Percentiles rank a stretch among this genome's conserved stretches.
phyloP scores from a whole-genome alignment of 23 tunicate species.

The Styela clava region DNA sequence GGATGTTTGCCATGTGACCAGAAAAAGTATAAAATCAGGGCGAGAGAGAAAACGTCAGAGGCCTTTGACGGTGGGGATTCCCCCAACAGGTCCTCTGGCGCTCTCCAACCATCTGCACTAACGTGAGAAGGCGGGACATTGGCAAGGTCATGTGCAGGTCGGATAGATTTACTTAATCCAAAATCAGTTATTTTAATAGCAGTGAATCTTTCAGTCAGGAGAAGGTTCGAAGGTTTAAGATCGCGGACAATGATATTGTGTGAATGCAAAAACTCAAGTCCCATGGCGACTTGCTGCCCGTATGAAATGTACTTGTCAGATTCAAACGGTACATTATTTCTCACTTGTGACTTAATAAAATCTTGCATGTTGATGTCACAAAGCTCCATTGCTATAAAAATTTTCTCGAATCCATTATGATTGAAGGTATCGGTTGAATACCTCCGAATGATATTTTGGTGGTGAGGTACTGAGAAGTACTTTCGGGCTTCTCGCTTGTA shows the following conservation, averaged over 20 bases:
- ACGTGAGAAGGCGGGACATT: too few relatives aligned
- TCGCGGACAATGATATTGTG: neutral
- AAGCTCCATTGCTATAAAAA: neutral
- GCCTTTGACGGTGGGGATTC: neutral
- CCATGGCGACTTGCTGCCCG: neutral
- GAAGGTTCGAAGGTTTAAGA: neutral
- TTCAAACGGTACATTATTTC: neutral
- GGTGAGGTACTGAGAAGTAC: neutral
- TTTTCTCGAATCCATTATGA: neutral
- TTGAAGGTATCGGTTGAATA: neutral
- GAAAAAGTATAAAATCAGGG: neutral
- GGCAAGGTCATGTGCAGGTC: neutral
- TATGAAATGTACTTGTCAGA: neutral
- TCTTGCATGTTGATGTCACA: neutral
- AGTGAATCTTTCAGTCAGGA: neutral
- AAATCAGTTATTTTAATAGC: neutral
- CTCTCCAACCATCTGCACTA: neutral
- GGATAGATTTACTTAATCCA: neutral
- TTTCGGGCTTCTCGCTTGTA: neutral
- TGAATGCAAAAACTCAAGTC: neutral
- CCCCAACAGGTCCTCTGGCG: neutral
- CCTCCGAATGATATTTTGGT: neutral
- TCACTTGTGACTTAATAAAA: neutral
- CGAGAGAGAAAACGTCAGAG: neutral
- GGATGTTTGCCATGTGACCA: neutral